Evolutionary conservation across 2,113 vertebrate genomes (phyloP).

Genomic region (Ochotona curzoniae): DNA sequence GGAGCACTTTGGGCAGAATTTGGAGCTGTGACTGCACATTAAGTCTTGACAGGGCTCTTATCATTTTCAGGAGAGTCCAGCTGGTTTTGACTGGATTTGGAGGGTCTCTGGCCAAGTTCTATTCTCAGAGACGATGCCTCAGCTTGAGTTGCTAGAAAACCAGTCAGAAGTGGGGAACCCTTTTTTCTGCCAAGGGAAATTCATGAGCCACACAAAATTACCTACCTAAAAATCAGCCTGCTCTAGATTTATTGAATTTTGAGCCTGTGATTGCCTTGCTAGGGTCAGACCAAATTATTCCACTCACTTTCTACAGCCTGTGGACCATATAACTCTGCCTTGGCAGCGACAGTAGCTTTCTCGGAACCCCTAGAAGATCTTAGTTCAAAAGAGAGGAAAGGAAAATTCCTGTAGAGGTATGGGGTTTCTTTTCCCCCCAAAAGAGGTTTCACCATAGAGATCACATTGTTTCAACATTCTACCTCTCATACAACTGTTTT

Average conservation of each 20-base stretch:
- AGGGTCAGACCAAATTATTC: too few species aligned
- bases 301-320: too few species aligned
- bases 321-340: too few species aligned
- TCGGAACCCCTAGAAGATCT: too few species aligned
- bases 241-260: too few species aligned
- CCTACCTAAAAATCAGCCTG: too few species aligned
- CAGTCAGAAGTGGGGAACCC: not conserved
- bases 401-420: not conserved
- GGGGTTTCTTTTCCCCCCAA: not conserved
- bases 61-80: not conserved
- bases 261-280: too few species aligned
- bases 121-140: not conserved
- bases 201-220: too few species aligned
- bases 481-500: too few species aligned
- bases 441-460: not conserved
- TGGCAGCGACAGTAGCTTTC: too few species aligned
- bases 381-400: not conserved
- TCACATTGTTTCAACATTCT: not conserved
- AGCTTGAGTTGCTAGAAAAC: not conserved
- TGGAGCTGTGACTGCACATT: not conserved
- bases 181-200: too few species aligned
- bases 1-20: not conserved
- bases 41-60: not conserved
- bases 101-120: not conserved
- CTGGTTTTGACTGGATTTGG: not conserved